These are phyloP conservation scores for Chionoecetes opilio DNA, from an alignment of 1,140 invertebrate genomes.

Conservation along the genomic window DNA sequence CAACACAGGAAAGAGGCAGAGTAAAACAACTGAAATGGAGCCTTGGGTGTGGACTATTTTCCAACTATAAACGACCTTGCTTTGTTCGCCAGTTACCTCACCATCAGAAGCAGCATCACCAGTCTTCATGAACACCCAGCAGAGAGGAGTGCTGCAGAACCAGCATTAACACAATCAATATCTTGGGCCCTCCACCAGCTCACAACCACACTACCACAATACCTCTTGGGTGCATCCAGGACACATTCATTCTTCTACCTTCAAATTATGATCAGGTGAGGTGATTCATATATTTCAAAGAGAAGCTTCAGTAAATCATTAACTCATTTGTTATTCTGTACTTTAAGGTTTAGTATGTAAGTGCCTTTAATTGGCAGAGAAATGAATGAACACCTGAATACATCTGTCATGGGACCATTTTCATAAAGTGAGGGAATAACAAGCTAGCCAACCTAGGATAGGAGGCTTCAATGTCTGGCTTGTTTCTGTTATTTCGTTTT, in stretches of 20 bases:
- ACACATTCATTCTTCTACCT: not conserved
- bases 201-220: not conserved
- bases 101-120: not conserved
- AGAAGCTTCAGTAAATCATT: too few relatives aligned
- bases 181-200: slow-evolving; percentile 37
- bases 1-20: not conserved
- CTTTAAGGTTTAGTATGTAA: too few relatives aligned
- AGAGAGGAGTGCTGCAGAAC: not conserved
- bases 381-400: not conserved
- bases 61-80: too few relatives aligned
- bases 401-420: not conserved
- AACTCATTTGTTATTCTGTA: too few relatives aligned
- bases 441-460: not conserved
- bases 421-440: not conserved
- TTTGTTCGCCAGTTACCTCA: not conserved
- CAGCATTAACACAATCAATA: not conserved
- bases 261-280: too few relatives aligned
- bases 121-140: not conserved
- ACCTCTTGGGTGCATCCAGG: not conserved
- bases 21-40: not conserved
- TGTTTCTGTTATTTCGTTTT: too few relatives aligned
- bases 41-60: not conserved
- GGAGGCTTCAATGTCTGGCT: not conserved
- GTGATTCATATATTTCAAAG: too few relatives aligned
- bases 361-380: not conserved